Base-by-base conservation (phyloP, 2,888 invertebrate genomes). In the Malthinus seriepunctatus region DNA sequence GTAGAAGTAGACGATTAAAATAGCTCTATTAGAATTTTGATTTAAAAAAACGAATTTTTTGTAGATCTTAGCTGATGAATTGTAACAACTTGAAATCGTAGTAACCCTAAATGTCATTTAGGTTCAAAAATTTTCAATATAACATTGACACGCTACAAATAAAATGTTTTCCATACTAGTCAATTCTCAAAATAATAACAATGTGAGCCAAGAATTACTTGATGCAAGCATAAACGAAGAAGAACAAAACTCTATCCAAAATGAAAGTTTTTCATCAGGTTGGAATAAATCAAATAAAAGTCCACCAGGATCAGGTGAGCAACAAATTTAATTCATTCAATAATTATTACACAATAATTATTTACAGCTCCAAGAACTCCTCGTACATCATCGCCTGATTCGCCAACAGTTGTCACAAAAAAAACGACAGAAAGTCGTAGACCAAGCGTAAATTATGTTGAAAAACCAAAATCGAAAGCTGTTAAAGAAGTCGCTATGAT, bases 401-500 rank as follows among this genome's bases (percentile, higher is more conserved):
- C 45, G 11, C 45, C 45, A 12, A 10, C 10, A 7, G 11, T 4
- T 8, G 10, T 32, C 9, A 7, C 35, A 31, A 58, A 53, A 49
- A 45, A 37, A 10, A 31, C 12, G n/a, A 38, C 38, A 9, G 12
- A 11, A 9, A 44, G 37, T 15, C 31, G 46, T 33, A 14, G 32
- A 2, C 8, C 31, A 10, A 42, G 15, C 1, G 12, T 15, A 9
- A 42, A 42, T 23, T 15, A n/a, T n/a, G n/a, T 42, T 8, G 39
- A 42, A 31, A 33, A 37, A 38, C 45, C 53, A 9, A 75, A 74
- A 54, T 76, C 76, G 9, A 75, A 76, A 56, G 73, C 76, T 11
- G 73, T 77, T 8, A 93, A 92, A 77, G 95, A 97, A 75, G 96
- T 99, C 15, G 98, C 98, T 78, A 85, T 90, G 67, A 87, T 99